These are phyloP conservation scores for Caenorhabditis inopinata DNA, from an alignment of 1,140 invertebrate genomes.

Conservation along the genomic window DNA sequence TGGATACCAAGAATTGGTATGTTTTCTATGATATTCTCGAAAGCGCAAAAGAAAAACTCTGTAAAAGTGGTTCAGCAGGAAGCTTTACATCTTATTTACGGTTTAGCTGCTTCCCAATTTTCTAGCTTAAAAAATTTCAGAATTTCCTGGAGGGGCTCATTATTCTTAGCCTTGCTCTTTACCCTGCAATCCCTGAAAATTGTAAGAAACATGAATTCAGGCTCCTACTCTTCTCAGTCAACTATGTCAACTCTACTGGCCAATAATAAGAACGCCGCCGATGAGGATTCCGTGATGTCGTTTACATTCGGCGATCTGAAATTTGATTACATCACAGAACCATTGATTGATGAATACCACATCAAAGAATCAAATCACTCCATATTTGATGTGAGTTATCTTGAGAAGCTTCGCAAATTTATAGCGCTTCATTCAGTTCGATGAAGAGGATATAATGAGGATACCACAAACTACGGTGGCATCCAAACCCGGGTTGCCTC, in stretches of 20 bases:
- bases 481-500: not conserved
- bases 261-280: not conserved
- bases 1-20: not conserved
- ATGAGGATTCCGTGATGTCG: slow-evolving; percentile 7
- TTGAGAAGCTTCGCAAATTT: not conserved
- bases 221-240: not conserved
- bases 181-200: too few relatives aligned
- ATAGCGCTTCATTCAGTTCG: not conserved
- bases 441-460: not conserved
- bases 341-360: not conserved
- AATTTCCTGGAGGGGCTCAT: too few relatives aligned
- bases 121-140: too few relatives aligned
- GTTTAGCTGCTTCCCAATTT: too few relatives aligned
- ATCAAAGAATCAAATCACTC: slow-evolving; percentile 11
- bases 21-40: too few relatives aligned
- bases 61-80: too few relatives aligned
- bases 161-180: too few relatives aligned
- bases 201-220: not conserved
- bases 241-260: not conserved
- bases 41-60: too few relatives aligned
- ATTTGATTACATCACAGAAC: slow-evolving; percentile 12
- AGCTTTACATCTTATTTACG: too few relatives aligned
- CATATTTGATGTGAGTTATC: not conserved
- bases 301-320: slow-evolving; percentile 16
- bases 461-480: not conserved